These are phyloP conservation scores for Basileuterus tristriatus DNA, from an alignment of 2,797 vertebrate genomes.

Conservation along the genomic window DNA sequence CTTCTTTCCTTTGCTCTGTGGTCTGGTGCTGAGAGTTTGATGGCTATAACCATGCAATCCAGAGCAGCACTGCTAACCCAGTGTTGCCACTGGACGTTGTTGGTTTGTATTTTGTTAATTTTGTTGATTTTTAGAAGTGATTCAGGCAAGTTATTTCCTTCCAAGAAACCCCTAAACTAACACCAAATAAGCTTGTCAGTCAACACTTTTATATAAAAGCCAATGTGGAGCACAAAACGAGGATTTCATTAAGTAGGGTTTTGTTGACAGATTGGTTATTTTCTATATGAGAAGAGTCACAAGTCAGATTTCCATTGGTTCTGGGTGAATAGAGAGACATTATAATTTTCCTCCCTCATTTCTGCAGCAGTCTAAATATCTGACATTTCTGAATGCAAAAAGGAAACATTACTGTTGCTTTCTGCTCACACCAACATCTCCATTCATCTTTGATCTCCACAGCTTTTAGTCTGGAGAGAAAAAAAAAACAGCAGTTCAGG, in stretches of 20 bases:
- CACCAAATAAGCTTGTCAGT: constrained; percentile 51
- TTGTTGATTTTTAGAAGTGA: constrained; percentile 32
- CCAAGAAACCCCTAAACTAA: constrained; percentile 26
- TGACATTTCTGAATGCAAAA: neutral
- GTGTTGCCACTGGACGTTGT: neutral
- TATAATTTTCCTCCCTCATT: neutral
- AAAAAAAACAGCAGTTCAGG: neutral
- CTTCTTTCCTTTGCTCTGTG: neutral
- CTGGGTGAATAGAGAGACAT: constrained; percentile 6
- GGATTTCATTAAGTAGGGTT: constrained; percentile 38
- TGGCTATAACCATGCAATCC: neutral
- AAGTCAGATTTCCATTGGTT: constrained; percentile 29
- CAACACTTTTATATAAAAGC: constrained; percentile 62
- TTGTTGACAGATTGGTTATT: constrained; percentile 59
- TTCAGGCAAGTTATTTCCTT: constrained; percentile 1
- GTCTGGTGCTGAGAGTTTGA: neutral
- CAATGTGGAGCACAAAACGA: neutral
- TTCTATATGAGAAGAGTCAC: constrained; percentile 13
- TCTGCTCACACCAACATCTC: neutral
- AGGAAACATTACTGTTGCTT: neutral
- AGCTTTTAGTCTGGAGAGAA: neutral
- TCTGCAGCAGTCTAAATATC: neutral
- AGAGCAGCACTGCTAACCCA: neutral
- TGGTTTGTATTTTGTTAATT: neutral
- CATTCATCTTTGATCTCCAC: neutral